Evolutionary conservation across 2,888 invertebrate species (phyloP).

Genomic region (Ommatoiulus sabulosus): DNA sequence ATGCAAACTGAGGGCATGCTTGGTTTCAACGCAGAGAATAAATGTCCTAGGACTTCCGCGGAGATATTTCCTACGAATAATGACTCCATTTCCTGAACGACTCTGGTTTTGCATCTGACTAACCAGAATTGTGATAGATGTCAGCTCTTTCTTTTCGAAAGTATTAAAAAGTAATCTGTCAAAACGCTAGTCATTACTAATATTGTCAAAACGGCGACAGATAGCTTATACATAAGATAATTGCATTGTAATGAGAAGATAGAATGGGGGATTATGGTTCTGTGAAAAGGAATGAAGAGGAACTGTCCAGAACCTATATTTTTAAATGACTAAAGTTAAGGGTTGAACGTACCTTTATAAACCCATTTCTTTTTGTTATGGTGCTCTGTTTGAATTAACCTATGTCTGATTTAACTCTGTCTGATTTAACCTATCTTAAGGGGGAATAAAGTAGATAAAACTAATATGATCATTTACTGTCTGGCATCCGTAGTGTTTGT

Average conservation of each 20-base stretch:
- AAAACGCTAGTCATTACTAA: not conserved
- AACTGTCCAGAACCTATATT: not conserved
- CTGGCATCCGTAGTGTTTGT: no score
- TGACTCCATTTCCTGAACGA: not conserved
- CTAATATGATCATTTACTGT: no score
- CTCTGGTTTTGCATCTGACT: not conserved
- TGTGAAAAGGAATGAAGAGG: not conserved
- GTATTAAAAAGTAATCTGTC: constrained; percentile 11
- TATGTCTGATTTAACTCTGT: no score
- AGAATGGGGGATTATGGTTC: not conserved
- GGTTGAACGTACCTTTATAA: no score
- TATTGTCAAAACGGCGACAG: not conserved
- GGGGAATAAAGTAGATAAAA: no score
- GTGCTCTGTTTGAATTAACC: no score
- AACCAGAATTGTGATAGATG: not conserved
- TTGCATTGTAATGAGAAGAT: not conserved
- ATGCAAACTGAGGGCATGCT: no score
- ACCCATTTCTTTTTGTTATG: no score
- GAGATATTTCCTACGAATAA: not conserved
- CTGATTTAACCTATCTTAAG: no score
- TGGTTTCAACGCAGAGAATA: no score
- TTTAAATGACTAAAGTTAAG: no score
- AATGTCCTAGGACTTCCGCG: no score
- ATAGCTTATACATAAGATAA: not conserved
- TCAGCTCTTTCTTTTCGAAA: not conserved